Evolutionary conservation across 2,113 vertebrate genomes (phyloP), one percentile per base, ranked within the genome.

Genomic region (Sialia sialis): DNA sequence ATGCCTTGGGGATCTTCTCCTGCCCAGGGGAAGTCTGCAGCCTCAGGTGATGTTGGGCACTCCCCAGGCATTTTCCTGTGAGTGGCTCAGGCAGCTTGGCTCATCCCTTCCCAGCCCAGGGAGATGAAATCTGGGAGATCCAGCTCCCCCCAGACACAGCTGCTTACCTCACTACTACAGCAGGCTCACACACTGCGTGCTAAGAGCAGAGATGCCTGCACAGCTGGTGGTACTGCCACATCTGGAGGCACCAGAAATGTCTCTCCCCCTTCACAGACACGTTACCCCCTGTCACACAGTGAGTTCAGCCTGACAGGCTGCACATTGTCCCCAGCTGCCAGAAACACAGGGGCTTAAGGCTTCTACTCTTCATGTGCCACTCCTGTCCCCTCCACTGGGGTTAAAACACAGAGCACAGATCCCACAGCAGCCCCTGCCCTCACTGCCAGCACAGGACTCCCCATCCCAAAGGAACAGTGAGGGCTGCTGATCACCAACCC

Each of bases 391-490:
- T 39, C 44, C 29, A 2, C 1, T 5, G 30, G 41, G 30, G 16
- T 11, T n/a, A 7, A 79, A 86, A 39, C 4, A 7, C 27, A 41
- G 49, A 27, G 20, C 23, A 6, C 26, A 41, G 52, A 18, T 46
- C n/a, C 29, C 64, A 4, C 3, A 11, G 63, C 43, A 48, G 48
- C 7, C 3, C 12, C 55, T 2, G 4, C 72, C 38, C 52, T 63
- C 0, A 0, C 38, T 38, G 38, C 56, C 4, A 17, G 39, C 8
- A 11, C 3, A n/a, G 44, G 26, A 92, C 64, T 6, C 17, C 69
- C n/a, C 51, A 62, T 32, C 4, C 22, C 67, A 32, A n/a, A 75
- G 25, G 52, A n/a, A 0, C 34, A 13, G 41, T 0, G 26, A 1
- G 9, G 78, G 18, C 32, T 66, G 38, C 46, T 41, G 68, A 8